A percentile compares a stretch with the other conserved stretches of the same genome.
Conservation (phyloP, 2,888 invertebrate species). For the Idaea dimidiata region DNA sequence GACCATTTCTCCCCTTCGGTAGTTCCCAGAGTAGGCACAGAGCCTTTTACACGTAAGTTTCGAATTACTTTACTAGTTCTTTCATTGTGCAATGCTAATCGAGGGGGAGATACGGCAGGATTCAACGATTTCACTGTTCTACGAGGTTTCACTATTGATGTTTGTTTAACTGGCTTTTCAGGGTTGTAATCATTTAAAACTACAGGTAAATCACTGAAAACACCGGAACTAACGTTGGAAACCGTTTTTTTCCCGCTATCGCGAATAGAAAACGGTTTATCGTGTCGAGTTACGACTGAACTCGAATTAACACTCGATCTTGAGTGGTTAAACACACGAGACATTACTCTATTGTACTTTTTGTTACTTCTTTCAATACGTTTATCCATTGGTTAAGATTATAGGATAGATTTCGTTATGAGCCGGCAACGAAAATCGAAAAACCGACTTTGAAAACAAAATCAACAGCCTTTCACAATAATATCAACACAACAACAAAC, state of each 20-base stretch:
- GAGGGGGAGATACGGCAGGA: constrained; percentile 48
- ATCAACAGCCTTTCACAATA: background rate
- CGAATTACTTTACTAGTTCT: constrained; percentile 29
- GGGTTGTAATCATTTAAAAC: constrained; percentile 60
- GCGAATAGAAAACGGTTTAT: constrained; percentile 44
- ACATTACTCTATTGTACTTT: constrained; percentile 65
- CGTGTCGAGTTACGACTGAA: constrained; percentile 58
- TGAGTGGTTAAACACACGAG: constrained; percentile 53
- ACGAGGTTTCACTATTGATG: constrained; percentile 58
- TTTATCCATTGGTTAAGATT: background rate
- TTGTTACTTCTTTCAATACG: constrained; percentile 20
- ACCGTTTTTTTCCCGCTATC: constrained; percentile 64
- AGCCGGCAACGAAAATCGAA: background rate
- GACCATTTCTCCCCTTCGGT: constrained; percentile 45
- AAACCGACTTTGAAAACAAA: background rate
- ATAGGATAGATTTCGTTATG: background rate
- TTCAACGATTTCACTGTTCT: constrained; percentile 63
- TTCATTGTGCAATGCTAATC: constrained; percentile 28
- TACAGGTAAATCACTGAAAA: constrained; percentile 60
- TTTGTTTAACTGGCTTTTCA: constrained; percentile 39
- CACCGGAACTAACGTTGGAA: constrained; percentile 52
- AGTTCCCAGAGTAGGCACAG: constrained; percentile 48
- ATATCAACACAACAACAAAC: background rate
- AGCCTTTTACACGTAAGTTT: constrained; percentile 38
- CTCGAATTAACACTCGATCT: constrained; percentile 44